Evolutionary conservation across 2,888 invertebrate genomes (phyloP).

Genomic region (Strigamia transsilvanica): DNA sequence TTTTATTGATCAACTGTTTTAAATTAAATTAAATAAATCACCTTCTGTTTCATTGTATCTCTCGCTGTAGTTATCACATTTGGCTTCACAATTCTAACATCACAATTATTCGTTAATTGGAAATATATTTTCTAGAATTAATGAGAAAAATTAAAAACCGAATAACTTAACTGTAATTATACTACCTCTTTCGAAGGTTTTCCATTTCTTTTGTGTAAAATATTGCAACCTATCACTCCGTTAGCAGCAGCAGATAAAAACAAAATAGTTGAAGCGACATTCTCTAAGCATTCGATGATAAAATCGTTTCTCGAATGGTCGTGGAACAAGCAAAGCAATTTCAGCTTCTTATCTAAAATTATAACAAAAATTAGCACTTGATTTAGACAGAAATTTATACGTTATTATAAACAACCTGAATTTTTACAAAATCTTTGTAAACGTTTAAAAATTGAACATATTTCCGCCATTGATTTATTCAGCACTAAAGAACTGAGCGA

Average conservation of each 20-base stretch:
- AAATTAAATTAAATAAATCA: neutral
- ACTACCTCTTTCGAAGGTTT: neutral
- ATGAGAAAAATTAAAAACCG: neutral
- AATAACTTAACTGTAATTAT: neutral
- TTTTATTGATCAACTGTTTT: too few species aligned
- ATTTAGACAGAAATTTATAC: neutral
- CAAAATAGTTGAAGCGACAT: neutral
- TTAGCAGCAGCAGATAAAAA: neutral
- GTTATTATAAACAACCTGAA: neutral
- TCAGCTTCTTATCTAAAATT: neutral
- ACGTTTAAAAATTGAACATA: neutral
- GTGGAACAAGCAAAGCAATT: neutral
- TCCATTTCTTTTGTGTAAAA: conserved; percentile 4
- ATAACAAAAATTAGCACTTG: neutral
- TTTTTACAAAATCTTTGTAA: conserved; percentile 13
- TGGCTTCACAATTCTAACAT: conserved; percentile 15
- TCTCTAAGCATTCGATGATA: neutral
- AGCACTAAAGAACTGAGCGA: neutral
- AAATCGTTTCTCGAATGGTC: neutral
- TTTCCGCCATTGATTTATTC: neutral
- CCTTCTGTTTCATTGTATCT: neutral
- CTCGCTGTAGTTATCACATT: neutral
- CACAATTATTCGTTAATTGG: neutral
- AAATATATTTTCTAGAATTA: conserved; percentile 33
- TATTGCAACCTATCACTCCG: neutral